A percentile compares a stretch with the other conserved stretches of the same genome.
These are phyloP conservation scores for Chelonoidis abingdonii DNA, from an alignment of 2,113 vertebrate species.

Conservation along the genomic window DNA sequence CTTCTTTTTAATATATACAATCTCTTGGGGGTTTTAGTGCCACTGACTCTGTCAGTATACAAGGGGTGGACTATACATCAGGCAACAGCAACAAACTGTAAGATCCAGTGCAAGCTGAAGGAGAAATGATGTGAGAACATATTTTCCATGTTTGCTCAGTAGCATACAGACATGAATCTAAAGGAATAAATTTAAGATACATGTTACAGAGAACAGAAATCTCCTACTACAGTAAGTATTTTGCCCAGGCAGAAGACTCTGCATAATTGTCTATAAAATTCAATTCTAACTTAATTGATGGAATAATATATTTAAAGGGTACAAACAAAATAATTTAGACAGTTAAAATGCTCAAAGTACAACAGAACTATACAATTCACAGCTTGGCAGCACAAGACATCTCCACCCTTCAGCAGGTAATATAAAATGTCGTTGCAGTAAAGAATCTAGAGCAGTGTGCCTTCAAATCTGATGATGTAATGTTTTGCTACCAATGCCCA, in stretches of 20 bases:
- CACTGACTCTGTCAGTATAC: conserved; percentile 83
- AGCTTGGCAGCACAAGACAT: conserved; percentile 81
- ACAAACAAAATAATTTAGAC: conserved; percentile 80
- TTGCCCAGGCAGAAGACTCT: conserved; percentile 88
- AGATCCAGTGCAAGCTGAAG: conserved; percentile 77
- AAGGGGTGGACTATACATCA: conserved; percentile 80
- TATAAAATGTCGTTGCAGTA: neutral
- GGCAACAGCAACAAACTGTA: conserved; percentile 82
- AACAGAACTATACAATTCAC: conserved; percentile 85
- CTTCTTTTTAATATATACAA: conserved; percentile 88
- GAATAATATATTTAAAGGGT: conserved; percentile 82
- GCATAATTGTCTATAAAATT: conserved; percentile 87
- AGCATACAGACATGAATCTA: conserved; percentile 78
- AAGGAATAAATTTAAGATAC: conserved; percentile 80
- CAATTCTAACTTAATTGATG: conserved; percentile 92
- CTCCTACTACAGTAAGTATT: conserved; percentile 87
- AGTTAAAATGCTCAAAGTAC: conserved; percentile 72
- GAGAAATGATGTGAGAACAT: conserved; percentile 64
- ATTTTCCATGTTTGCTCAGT: conserved; percentile 79
- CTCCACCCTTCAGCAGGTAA: conserved; percentile 68
- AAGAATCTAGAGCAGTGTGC: neutral
- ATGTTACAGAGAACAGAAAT: conserved; percentile 91
- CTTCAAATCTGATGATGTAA: neutral
- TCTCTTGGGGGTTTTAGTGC: conserved; percentile 85
- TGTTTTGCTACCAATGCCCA: neutral